Base-by-base conservation (phyloP, 2,888 invertebrate genomes). In the Hipparchia sbordonii region DNA sequence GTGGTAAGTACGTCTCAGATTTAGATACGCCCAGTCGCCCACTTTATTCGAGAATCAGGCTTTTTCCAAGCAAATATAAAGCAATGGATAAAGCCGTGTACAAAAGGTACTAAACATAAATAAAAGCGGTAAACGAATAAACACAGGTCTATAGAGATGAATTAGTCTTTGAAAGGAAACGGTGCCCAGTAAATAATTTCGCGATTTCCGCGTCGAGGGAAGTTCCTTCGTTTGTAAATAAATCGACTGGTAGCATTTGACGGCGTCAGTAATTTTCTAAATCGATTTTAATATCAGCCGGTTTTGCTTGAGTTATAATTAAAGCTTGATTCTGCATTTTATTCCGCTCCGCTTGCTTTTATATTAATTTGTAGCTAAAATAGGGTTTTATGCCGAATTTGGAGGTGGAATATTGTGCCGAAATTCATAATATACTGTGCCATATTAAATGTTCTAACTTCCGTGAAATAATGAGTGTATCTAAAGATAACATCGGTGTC, bases 221-320 rank as follows among this genome's bases (percentile, higher is more conserved):
- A 72, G 71, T 72, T 74, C 48, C 63, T 76, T 72, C 74, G 66
- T 73, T 71, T 65, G 72, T 71, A 76, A 74, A 76, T 71, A 71
- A 76, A 76, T 74, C 74, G 72, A 71, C 48, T 69, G 72, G 59
- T 71, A 57, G 63, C 74, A 46, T 72, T 72, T 59, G 63, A 59
- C 54, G 68, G 60, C 68, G 76, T 61, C 72, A 57, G 74, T 74
- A 74, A 76, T 76, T 74, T 76, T 71, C 69, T 73, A 67, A 76
- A 76, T 72, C 70, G 74, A 74, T 76, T 72, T 76, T 76, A 74
- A 74, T 71, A 67, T 72, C 74, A 63, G 72, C 69, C 59, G 63
- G 71, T 74, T 74, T 75, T 72, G 70, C 71, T 56, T 59, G 69
- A 70, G 63, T 72, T 66, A 71, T 69, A 74, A 71, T 76, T 74